Conservation (phyloP, 2,797 vertebrate genomes). For the Clamator glandarius region DNA sequence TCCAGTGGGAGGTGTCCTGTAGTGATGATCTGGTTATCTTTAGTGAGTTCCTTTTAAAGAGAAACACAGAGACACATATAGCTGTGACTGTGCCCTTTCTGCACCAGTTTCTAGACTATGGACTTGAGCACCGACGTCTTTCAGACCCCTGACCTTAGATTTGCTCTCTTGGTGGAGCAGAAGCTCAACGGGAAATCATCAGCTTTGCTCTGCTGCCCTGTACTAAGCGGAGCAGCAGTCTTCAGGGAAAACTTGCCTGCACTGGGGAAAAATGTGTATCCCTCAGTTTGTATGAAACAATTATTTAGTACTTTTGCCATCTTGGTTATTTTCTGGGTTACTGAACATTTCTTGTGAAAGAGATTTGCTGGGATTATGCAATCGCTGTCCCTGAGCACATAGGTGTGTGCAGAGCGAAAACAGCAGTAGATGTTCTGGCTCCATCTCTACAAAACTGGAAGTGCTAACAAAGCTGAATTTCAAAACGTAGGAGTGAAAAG, state of each 20-base stretch:
- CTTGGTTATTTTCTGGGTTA: not conserved
- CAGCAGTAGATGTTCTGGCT: not conserved
- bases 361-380: not conserved
- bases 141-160: not conserved
- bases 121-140: not conserved
- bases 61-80: not conserved
- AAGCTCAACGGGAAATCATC: fast-evolving
- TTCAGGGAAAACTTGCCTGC: not conserved
- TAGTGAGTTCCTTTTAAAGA: not conserved
- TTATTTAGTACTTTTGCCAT: no score
- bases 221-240: not conserved
- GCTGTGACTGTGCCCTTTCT: not conserved
- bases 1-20: not conserved
- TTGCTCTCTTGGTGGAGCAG: not conserved
- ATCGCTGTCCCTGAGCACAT: fast-evolving
- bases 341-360: not conserved
- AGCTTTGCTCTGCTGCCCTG: not conserved
- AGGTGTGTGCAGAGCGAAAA: not conserved
- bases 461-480: not conserved
- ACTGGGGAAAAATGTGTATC: not conserved
- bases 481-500: not conserved
- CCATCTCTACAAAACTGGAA: not conserved
- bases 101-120: not conserved
- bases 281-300: not conserved
- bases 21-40: not conserved